Evolutionary conservation across 1,140 invertebrate genomes (phyloP).

Genomic region (Octopus bimaculoides): DNA sequence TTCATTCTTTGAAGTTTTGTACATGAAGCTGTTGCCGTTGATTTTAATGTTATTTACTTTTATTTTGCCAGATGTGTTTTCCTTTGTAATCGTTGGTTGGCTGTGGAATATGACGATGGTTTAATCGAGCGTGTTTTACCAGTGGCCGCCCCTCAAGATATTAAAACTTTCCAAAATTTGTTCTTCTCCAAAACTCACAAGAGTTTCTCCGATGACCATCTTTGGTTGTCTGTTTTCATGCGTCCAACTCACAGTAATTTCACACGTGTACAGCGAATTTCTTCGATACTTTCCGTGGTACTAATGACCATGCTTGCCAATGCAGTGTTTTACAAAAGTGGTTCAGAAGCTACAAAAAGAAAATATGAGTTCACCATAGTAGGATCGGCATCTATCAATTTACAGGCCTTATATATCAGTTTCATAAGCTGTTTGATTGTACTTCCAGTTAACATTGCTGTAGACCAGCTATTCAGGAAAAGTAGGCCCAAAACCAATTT

Average conservation of each 20-base stretch:
- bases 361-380: conserved; percentile 22
- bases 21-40: too few relatives aligned
- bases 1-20: too few relatives aligned
- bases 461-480: conserved; percentile 48
- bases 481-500: conserved; percentile 21
- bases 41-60: background rate
- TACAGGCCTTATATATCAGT: conserved; percentile 43
- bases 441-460: conserved; percentile 45
- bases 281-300: conserved; percentile 51
- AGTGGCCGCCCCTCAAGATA: conserved; percentile 42
- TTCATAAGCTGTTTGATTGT: conserved; percentile 47
- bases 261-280: conserved; percentile 52
- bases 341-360: conserved; percentile 21
- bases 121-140: conserved; percentile 51
- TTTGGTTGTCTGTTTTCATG: conserved; percentile 52
- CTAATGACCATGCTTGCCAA: conserved; percentile 55
- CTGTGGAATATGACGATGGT: conserved; percentile 53
- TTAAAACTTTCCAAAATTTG: conserved; percentile 52
- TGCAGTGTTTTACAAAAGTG: conserved; percentile 52
- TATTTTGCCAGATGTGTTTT: conserved; percentile 42
- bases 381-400: conserved; percentile 39
- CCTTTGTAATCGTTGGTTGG: conserved; percentile 50
- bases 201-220: conserved; percentile 51
- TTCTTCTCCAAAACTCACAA: conserved; percentile 50
- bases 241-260: conserved; percentile 49